A percentile compares a stretch with the other conserved stretches of the same genome.
These are phyloP conservation scores for Mormyrus lacerda DNA, from an alignment of 2,113 vertebrate species.

Conservation along the genomic window DNA sequence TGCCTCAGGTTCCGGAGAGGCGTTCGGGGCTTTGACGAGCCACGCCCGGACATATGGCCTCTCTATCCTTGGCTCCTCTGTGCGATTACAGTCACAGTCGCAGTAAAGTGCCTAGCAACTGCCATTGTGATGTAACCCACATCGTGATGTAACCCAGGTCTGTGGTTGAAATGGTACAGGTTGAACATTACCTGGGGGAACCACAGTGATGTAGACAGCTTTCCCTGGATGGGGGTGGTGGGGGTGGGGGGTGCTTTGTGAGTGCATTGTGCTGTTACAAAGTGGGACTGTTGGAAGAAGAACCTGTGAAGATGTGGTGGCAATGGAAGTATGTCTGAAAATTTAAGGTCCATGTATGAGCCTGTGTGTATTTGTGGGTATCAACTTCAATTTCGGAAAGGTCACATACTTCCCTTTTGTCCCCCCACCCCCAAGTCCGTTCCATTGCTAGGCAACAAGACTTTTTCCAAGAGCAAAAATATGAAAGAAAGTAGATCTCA, in stretches of 20 bases:
- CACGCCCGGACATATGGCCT: background rate
- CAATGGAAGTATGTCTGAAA: background rate
- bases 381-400: background rate
- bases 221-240: background rate
- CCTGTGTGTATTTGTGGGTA: background rate
- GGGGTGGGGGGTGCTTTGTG: background rate
- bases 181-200: background rate
- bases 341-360: background rate
- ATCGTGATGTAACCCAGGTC: background rate
- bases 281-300: background rate
- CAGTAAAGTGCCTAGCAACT: background rate
- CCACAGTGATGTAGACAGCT: background rate
- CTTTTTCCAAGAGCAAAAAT: background rate
- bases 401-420: background rate
- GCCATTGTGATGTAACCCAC: background rate
- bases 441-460: constrained; percentile 4
- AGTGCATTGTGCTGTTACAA: background rate
- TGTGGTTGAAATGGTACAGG: background rate
- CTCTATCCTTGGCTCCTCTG: background rate
- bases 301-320: no score
- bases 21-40: background rate
- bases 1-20: background rate
- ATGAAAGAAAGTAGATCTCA: background rate
- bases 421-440: background rate
- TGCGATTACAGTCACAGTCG: background rate